Evolutionary conservation across 1,140 invertebrate species (phyloP).

Genomic region (Euura saliciscinereae): DNA sequence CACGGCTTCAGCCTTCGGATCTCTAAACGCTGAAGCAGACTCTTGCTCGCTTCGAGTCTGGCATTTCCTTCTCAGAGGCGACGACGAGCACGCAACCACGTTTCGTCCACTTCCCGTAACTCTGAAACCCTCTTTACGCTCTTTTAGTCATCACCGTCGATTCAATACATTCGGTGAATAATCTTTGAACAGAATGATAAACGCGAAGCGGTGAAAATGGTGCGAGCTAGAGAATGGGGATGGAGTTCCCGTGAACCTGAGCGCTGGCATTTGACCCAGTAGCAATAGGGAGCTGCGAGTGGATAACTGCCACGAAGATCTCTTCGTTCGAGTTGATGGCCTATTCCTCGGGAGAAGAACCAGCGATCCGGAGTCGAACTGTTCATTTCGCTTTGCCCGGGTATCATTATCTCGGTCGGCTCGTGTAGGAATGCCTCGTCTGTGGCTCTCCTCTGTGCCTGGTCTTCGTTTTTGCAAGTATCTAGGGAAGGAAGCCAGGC

Average conservation of each 20-base stretch:
- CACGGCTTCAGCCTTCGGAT: background rate
- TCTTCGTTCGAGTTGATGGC: conserved; percentile 33
- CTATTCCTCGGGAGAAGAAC: conserved; percentile 15
- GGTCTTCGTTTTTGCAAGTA: conserved; percentile 15
- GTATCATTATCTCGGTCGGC: conserved; percentile 40
- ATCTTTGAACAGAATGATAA: conserved; percentile 12
- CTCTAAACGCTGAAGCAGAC: background rate
- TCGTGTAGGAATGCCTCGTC: conserved; percentile 42
- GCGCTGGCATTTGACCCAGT: conserved; percentile 54
- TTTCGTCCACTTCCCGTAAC: background rate
- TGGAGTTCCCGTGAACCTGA: conserved; percentile 47
- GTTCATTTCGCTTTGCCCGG: conserved; percentile 32
- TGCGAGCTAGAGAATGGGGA: conserved; percentile 15
- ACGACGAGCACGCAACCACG: background rate
- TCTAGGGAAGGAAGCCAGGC: conserved; percentile 12
- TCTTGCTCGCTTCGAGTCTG: background rate
- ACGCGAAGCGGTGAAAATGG: conserved; percentile 16
- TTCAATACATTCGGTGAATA: background rate
- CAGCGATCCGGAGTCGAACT: conserved; percentile 26
- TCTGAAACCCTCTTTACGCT: background rate
- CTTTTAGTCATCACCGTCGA: background rate
- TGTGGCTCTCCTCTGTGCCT: conserved; percentile 18
- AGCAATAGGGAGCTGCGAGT: conserved; percentile 46
- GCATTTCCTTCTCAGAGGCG: background rate
- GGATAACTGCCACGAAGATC: conserved; percentile 44